These are phyloP conservation scores for Nibea coibor DNA, from an alignment of 2,113 vertebrate species.

Conservation along the genomic window DNA sequence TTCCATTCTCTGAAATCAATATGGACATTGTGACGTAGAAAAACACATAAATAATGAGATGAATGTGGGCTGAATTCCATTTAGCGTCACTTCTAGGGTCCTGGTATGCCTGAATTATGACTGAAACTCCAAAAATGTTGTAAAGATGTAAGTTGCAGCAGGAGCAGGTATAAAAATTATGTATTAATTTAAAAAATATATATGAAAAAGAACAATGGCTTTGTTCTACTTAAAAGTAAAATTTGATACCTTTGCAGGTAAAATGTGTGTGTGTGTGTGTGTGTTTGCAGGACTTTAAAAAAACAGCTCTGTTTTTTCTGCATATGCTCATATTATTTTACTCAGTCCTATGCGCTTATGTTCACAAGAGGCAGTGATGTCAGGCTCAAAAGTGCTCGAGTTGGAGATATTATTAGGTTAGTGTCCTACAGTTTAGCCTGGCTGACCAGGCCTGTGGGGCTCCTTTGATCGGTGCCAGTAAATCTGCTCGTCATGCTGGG, in stretches of 20 bases:
- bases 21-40: too few relatives aligned
- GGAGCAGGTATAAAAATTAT: not conserved
- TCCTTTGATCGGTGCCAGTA: constrained; percentile 56
- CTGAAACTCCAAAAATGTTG: not conserved
- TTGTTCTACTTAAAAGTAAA: not conserved
- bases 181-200: too few relatives aligned
- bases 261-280: not conserved
- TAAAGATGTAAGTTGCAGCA: not conserved
- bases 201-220: not conserved
- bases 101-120: not conserved
- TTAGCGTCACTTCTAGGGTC: too few relatives aligned
- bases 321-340: not conserved
- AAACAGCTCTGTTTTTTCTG: constrained; percentile 4
- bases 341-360: not conserved
- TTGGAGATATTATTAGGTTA: constrained; percentile 60
- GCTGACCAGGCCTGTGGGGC: constrained; percentile 40
- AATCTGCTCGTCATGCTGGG: constrained; percentile 47
- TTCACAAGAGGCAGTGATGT: not conserved
- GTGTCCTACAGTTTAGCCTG: constrained; percentile 49
- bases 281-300: not conserved
- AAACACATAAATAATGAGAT: too few relatives aligned
- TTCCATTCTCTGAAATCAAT: too few relatives aligned
- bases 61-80: too few relatives aligned
- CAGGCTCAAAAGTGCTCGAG: constrained; percentile 5
- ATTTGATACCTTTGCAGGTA: not conserved